Evolutionary conservation across 2,888 invertebrate species (phyloP).

Genomic region (Drosophila mimetica): DNA sequence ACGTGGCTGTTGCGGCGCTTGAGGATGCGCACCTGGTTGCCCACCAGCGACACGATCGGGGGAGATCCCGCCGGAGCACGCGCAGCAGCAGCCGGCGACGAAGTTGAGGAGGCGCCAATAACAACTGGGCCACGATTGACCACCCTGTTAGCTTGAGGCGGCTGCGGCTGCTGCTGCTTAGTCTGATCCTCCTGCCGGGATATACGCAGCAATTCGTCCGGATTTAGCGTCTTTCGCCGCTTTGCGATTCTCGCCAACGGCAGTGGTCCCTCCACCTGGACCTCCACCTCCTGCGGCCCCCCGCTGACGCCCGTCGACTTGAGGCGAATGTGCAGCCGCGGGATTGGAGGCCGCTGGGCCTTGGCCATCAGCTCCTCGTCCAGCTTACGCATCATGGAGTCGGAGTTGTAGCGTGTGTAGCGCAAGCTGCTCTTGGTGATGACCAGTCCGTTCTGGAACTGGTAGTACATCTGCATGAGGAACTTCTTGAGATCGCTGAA

Average conservation of each 20-base stretch:
- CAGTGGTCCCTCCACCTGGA: not conserved
- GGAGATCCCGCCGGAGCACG: not conserved
- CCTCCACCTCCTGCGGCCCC: not conserved
- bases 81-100: not conserved
- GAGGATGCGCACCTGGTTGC: not conserved
- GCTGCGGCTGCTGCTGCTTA: not conserved
- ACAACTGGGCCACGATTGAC: not conserved
- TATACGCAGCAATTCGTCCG: slow-evolving; percentile 6
- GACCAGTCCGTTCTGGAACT: slow-evolving; percentile 81
- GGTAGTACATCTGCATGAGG: slow-evolving; percentile 66
- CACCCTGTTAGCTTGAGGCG: not conserved
- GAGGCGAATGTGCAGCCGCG: slow-evolving; percentile 63
- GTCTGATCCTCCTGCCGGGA: not conserved
- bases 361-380: slow-evolving; percentile 71
- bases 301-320: slow-evolving; percentile 1
- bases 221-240: slow-evolving; percentile 47
- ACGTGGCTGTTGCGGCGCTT: slow-evolving; percentile 52
- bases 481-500: slow-evolving; percentile 57
- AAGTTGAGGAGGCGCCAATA: slow-evolving; percentile 15
- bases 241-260: not conserved
- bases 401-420: slow-evolving; percentile 58
- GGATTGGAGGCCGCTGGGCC: slow-evolving; percentile 73
- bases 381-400: slow-evolving; percentile 50
- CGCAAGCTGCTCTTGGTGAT: slow-evolving; percentile 73
- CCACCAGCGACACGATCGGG: not conserved